phyloP scores from a whole-genome alignment of 2,797 vertebrate species.

The Sphenodon punctatus region DNA sequence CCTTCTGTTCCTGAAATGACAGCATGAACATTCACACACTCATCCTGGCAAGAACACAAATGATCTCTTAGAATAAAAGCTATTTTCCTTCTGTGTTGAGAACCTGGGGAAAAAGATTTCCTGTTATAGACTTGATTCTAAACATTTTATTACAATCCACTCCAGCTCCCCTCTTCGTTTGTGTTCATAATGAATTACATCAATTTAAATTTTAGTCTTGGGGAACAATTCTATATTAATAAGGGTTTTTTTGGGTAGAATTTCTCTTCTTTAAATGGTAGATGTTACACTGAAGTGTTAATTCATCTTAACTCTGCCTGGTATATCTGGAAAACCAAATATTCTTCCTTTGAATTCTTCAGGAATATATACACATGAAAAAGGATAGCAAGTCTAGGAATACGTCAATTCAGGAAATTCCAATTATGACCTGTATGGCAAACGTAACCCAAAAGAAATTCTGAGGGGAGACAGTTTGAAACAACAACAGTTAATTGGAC shows the following conservation, averaged over 20 bases:
- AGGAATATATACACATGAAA: no score
- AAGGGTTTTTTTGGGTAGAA: neutral
- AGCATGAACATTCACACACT: neutral
- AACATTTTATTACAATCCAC: neutral
- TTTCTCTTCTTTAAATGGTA: neutral
- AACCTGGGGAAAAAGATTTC: neutral
- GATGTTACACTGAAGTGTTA: neutral
- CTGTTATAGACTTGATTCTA: neutral
- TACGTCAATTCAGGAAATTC: no score
- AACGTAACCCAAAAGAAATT: no score
- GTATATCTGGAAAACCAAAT: neutral
- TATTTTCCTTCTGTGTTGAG: neutral
- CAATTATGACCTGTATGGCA: no score
- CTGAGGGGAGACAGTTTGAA: no score
- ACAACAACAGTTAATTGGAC: no score
- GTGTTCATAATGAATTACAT: neutral
- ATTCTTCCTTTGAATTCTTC: accelerated
- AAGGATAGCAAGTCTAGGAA: no score
- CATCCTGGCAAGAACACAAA: neutral
- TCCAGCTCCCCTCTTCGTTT: neutral
- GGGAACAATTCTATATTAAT: neutral
- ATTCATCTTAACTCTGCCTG: neutral
- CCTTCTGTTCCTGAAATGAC: neutral
- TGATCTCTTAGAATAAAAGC: neutral
- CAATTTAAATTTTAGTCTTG: neutral